phyloP scores from a whole-genome alignment of 2,113 vertebrate species.

The Nymphicus hollandicus region DNA sequence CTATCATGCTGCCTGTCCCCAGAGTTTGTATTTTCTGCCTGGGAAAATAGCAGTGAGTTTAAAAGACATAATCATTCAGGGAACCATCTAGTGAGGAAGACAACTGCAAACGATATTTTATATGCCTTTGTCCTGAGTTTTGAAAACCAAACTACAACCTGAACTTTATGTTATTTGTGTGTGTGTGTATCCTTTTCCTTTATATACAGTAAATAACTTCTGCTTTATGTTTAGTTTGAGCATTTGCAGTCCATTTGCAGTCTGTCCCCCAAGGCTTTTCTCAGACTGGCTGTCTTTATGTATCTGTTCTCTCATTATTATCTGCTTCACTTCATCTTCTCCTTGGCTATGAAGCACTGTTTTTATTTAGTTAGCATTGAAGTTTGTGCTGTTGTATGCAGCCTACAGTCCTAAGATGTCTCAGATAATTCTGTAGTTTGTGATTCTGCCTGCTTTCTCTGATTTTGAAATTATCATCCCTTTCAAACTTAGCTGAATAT shows the following conservation, averaged over 20 bases:
- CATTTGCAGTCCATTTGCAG: neutral
- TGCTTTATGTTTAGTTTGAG: neutral
- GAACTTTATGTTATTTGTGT: neutral
- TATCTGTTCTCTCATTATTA: neutral
- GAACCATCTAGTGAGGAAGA: neutral
- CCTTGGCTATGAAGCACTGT: neutral
- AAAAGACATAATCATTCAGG: neutral
- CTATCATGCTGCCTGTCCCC: neutral
- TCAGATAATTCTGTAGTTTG: neutral
- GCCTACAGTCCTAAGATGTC: neutral
- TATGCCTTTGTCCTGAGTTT: neutral
- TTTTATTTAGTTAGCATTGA: slow-evolving; percentile 2
- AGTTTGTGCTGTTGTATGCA: neutral
- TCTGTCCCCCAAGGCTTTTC: neutral
- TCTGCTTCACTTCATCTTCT: neutral
- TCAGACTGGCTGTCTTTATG: neutral
- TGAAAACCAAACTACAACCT: neutral
- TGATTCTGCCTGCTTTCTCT: neutral
- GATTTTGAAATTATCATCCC: neutral
- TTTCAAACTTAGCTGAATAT: neutral
- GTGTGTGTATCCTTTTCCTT: neutral
- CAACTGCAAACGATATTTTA: neutral
- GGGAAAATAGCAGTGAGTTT: neutral
- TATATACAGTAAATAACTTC: neutral
- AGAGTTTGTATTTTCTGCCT: neutral